Evolutionary conservation across 2,888 invertebrate genomes (phyloP).

Genomic region (Nymphalis polychloros): DNA sequence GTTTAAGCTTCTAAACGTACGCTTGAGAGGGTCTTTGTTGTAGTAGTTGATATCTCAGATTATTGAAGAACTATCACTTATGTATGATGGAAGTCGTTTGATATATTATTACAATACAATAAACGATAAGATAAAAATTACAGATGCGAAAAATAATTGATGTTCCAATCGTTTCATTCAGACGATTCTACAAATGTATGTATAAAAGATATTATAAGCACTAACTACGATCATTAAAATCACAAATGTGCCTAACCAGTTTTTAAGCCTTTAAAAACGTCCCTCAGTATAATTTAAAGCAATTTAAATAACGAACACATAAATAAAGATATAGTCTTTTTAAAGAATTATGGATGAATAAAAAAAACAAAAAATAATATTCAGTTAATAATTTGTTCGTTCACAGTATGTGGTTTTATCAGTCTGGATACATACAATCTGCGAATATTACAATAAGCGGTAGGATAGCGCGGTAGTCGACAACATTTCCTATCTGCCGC

Average conservation of each 20-base stretch:
- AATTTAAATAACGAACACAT: neutral
- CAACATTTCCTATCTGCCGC: constrained; percentile 63
- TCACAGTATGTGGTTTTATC: constrained; percentile 8
- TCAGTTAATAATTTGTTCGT: neutral
- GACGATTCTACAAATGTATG: too few species aligned
- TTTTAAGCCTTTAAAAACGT: too few species aligned
- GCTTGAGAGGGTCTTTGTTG: neutral
- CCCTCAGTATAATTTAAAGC: too few species aligned
- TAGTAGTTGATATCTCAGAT: neutral
- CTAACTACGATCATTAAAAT: too few species aligned
- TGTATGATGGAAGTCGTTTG: too few species aligned
- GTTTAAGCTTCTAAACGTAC: neutral
- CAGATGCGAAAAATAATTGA: too few species aligned
- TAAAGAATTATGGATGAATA: neutral
- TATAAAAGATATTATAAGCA: too few species aligned
- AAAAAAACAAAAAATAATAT: neutral
- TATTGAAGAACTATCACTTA: neutral
- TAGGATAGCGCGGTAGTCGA: constrained; percentile 12
- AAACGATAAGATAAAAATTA: too few species aligned
- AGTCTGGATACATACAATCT: constrained; percentile 3
- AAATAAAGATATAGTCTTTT: neutral
- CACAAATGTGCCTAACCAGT: too few species aligned
- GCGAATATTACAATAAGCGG: constrained; percentile 15
- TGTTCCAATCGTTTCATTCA: too few species aligned
- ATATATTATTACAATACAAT: too few species aligned